Evolutionary conservation across 2,113 vertebrate species (phyloP).

Genomic region (Machaerirhynchus nigripectus): DNA sequence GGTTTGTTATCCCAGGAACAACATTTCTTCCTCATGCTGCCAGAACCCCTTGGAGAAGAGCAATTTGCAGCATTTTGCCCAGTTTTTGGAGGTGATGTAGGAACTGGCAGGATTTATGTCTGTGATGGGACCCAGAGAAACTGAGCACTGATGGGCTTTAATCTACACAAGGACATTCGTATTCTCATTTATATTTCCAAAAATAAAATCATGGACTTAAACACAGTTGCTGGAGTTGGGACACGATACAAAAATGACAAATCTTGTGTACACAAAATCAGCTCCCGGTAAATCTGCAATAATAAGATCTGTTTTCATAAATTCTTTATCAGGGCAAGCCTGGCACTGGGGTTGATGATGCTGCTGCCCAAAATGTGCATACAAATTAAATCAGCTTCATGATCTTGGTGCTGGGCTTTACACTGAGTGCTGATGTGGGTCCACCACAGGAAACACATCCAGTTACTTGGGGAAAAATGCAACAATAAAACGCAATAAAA

Average conservation of each 20-base stretch:
- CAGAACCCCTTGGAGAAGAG: background rate
- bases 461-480: background rate
- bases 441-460: background rate
- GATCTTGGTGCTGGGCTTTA: background rate
- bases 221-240: background rate
- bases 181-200: background rate
- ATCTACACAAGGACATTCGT: background rate
- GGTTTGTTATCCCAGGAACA: background rate
- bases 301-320: background rate
- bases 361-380: background rate
- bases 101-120: background rate
- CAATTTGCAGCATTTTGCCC: background rate
- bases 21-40: background rate
- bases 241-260: background rate
- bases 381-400: background rate
- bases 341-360: background rate
- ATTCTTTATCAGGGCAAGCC: background rate
- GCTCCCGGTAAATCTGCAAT: background rate
- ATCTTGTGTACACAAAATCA: background rate
- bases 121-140: background rate
- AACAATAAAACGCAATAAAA: background rate
- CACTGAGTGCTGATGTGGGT: background rate
- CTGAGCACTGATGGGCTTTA: background rate
- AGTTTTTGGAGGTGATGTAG: background rate
- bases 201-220: background rate